Conservation (phyloP, 2,113 vertebrate species). For the Tragulus kanchil region DNA sequence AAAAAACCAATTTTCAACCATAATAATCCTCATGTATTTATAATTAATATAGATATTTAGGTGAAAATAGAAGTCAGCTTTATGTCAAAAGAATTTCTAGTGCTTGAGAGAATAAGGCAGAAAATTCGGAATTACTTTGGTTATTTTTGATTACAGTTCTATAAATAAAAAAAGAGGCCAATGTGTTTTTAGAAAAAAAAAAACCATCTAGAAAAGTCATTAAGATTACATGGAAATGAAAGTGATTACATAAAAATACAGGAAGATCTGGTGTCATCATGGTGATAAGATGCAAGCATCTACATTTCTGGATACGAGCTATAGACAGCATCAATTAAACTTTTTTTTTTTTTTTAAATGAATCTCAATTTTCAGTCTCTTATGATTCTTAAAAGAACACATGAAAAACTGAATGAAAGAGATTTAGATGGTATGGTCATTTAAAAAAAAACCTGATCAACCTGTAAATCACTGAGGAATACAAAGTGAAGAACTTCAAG, state of each 20-base stretch:
- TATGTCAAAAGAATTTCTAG: slow-evolving; percentile 57
- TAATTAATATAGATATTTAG: slow-evolving; percentile 81
- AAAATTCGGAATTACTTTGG: slow-evolving; percentile 69
- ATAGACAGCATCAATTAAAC: slow-evolving; percentile 60
- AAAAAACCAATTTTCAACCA: slow-evolving; percentile 83
- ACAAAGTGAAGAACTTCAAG: not conserved
- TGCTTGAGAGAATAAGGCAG: slow-evolving; percentile 55
- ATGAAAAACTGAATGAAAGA: not conserved
- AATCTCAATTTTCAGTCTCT: slow-evolving; percentile 61
- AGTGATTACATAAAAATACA: slow-evolving; percentile 14
- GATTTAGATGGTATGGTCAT: not conserved
- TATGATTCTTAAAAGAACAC: slow-evolving; percentile 67
- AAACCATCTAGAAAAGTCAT: slow-evolving; percentile 50
- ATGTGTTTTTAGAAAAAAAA: not conserved
- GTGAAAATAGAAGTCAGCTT: slow-evolving; percentile 73
- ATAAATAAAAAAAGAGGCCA: not conserved
- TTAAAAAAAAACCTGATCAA: not conserved
- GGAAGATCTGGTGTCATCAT: slow-evolving; percentile 24
- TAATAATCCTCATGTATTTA: slow-evolving; percentile 70
- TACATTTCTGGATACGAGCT: slow-evolving; percentile 40
- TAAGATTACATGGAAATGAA: slow-evolving; percentile 62
- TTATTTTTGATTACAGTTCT: slow-evolving; percentile 59
- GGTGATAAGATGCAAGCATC: slow-evolving; percentile 36
- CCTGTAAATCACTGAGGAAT: not conserved
- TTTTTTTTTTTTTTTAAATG: slow-evolving; percentile 46